phyloP scores from a whole-genome alignment of 1,140 invertebrate genomes.

The Dendrolimus kikuchii region DNA sequence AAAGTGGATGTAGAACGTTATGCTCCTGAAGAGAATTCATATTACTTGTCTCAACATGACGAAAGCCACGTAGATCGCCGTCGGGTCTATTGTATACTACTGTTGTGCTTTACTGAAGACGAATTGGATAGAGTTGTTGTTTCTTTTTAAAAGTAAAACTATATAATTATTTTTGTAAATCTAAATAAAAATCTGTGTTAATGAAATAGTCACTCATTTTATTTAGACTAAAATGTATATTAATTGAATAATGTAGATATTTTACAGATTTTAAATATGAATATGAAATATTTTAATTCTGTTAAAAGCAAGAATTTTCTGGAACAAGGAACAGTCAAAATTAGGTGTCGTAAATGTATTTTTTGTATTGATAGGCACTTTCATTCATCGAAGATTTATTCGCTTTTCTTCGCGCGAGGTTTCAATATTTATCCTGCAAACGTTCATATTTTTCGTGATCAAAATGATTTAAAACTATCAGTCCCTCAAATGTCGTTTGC shows the following conservation, averaged over 20 bases:
- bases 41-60: conserved; percentile 25
- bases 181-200: no score
- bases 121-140: conserved; percentile 49
- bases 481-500: conserved; percentile 12
- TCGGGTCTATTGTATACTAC: conserved; percentile 48
- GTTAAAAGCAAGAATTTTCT: no score
- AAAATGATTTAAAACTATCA: conserved; percentile 15
- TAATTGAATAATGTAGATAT: no score
- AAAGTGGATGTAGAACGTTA: conserved; percentile 36
- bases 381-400: no score
- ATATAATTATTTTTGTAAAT: neutral
- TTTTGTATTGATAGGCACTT: no score
- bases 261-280: no score
- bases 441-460: conserved; percentile 26
- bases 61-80: conserved; percentile 39
- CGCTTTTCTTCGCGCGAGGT: neutral
- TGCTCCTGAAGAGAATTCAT: conserved; percentile 39
- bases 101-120: conserved; percentile 54
- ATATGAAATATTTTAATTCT: no score
- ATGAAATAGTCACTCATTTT: no score
- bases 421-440: neutral
- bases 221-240: no score
- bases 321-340: no score
- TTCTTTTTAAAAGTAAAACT: conserved; percentile 32
- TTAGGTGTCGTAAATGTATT: no score